phyloP scores from a whole-genome alignment of 1,140 invertebrate genomes.

The Drosophila melanica region DNA sequence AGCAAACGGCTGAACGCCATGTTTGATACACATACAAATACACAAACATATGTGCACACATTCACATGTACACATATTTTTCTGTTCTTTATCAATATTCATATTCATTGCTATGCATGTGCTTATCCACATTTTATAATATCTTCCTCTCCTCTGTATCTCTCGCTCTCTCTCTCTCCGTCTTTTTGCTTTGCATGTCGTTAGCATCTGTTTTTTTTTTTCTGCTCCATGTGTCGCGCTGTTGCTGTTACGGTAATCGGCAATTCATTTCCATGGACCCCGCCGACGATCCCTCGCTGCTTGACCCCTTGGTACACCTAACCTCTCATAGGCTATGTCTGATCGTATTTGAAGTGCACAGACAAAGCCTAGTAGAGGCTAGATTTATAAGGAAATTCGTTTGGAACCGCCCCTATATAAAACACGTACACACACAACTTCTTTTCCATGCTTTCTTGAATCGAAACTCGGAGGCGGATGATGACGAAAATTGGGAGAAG shows the following conservation, averaged over 20 bases:
- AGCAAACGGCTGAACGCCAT: conserved; percentile 21
- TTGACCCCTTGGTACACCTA: conserved; percentile 82
- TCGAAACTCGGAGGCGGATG: not conserved
- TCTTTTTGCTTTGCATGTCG: not conserved
- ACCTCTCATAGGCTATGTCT: conserved; percentile 85
- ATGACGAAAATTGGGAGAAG: conserved; percentile 23
- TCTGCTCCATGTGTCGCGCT: not conserved
- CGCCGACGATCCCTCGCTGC: conserved; percentile 37
- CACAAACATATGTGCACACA: conserved; percentile 3
- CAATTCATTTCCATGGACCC: conserved; percentile 2
- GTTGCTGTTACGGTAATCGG: conserved; percentile 26
- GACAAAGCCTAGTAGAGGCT: conserved; percentile 85
- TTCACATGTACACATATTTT: not conserved
- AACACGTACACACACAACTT: not conserved
- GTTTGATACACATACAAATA: conserved; percentile 22
- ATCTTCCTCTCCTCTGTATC: conserved; percentile 1
- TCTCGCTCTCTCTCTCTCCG: too few relatives aligned
- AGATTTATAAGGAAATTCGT: conserved; percentile 76
- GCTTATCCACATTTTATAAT: conserved; percentile 42
- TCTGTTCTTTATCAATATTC: conserved; percentile 29
- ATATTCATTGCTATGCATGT: not conserved
- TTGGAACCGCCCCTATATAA: conserved; percentile 6
- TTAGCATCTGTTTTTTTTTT: conserved; percentile 9
- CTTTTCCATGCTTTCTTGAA: conserved; percentile 11
- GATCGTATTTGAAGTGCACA: conserved; percentile 66